Percentiles rank a stretch among this genome's conserved stretches.
Evolutionary conservation across 2,113 vertebrate species (phyloP).

Genomic region (Castor canadensis): DNA sequence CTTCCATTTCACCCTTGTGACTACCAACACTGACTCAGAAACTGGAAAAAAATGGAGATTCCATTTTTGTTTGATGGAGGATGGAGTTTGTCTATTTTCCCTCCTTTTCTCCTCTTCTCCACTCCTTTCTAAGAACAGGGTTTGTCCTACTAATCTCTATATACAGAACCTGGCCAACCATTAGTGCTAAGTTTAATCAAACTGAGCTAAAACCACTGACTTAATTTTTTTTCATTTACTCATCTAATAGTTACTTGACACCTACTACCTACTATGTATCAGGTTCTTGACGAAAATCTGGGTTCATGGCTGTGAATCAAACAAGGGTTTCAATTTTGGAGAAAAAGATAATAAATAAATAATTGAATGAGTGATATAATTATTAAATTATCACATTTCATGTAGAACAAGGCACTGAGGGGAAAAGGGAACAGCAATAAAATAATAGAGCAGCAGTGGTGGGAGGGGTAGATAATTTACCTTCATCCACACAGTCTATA

Average conservation of each 20-base stretch:
- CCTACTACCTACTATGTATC: neutral
- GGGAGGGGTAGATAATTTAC: neutral
- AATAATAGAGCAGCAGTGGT: neutral
- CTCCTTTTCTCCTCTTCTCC: neutral
- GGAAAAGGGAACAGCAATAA: neutral
- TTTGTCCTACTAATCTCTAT: neutral
- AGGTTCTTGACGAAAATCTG: neutral
- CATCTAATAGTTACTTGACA: neutral
- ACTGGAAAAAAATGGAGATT: neutral
- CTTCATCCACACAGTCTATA: neutral
- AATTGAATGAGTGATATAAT: neutral
- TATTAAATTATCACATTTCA: neutral
- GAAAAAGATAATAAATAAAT: neutral
- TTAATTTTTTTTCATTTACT: neutral
- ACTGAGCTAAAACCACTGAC: neutral
- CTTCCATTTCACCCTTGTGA: neutral
- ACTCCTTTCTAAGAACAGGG: neutral
- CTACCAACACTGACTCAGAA: neutral
- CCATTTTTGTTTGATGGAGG: neutral
- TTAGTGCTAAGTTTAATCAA: neutral
- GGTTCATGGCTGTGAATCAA: neutral
- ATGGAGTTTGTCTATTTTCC: neutral
- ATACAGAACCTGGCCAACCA: neutral
- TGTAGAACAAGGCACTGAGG: neutral
- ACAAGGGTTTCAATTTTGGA: neutral